Percentiles rank a stretch among this genome's conserved stretches.
These are phyloP conservation scores for Paralichthys olivaceus DNA, from an alignment of 2,113 vertebrate species.

Conservation along the genomic window DNA sequence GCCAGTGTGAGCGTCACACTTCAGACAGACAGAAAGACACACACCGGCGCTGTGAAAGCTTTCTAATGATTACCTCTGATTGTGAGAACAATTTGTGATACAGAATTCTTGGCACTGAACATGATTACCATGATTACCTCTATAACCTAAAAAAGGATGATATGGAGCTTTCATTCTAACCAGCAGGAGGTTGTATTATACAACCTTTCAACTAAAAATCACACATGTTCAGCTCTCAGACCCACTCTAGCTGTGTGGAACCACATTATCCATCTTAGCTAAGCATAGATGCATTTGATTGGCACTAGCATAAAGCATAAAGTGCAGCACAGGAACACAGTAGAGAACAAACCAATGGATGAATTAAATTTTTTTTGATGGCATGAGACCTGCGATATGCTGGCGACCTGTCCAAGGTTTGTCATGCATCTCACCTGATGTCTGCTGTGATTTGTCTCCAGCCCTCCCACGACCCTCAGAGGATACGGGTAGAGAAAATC, in stretches of 20 bases:
- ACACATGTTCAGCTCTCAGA: neutral
- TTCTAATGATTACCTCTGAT: constrained; percentile 52
- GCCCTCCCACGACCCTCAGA: no score
- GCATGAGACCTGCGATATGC: no score
- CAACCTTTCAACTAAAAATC: neutral
- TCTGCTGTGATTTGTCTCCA: no score
- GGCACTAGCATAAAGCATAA: no score
- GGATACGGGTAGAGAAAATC: no score
- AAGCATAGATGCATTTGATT: no score
- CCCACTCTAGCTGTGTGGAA: neutral
- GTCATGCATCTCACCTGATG: no score
- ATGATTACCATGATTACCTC: constrained; percentile 57
- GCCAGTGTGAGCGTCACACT: neutral
- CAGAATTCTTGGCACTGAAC: constrained; percentile 24
- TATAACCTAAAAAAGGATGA: constrained; percentile 31
- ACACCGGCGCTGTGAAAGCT: neutral
- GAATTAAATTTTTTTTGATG: no score
- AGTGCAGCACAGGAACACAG: no score
- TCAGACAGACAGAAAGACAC: neutral
- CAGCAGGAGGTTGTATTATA: neutral
- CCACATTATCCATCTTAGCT: no score
- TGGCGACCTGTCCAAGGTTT: no score
- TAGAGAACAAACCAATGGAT: no score
- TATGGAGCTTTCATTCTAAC: constrained; percentile 17
- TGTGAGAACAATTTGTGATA: constrained; percentile 33